Base-by-base conservation (phyloP, 2,888 invertebrate genomes). In the Eupeodes luniger region DNA sequence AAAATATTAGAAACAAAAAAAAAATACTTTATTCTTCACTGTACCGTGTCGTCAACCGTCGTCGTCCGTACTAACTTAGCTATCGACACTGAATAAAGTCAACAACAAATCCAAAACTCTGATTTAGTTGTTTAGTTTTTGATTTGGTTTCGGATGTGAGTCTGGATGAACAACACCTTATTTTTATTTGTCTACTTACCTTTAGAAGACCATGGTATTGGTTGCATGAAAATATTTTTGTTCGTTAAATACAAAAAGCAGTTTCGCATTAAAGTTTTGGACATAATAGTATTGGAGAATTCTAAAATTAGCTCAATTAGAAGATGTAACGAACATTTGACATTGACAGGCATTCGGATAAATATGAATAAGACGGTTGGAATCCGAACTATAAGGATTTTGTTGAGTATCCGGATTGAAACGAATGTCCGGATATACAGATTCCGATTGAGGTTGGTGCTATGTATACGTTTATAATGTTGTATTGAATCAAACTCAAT, bases 51-150 rank as follows among this genome's bases (percentile, higher is more conserved):
- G 90, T 77, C 91, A 27, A 27, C 27, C 27, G 27, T 27, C 27
- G 27, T 27, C 91, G 92, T 91, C 92, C 92, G 92, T 91, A 92
- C 91, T 92, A 92, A 92, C 91, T 92, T 91, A 92, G 92, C 92
- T 92, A 93, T 91, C 92, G 91, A 91, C 92, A 92, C 92, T 92
- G 92, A 92, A 92, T 92, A 92, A 92, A 92, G 92, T 92, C 92
- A 92, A 92, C 78, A 27, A 57, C 81, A 84, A 74, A 36, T 34
- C 92, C 78, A 49, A 77, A 66, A 79, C 78, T 75, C 85, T 85
- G 76, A 89, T 82, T 89, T 89, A 85, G 85, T 81, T 88, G 85
- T 81, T 88, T 12, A 72, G 66, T 9, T 51, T 55, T 19, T 55
- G 40, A 70, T 70, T 70, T 70, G 55, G 55, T 55, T 70, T 34